Evolutionary conservation across 2,797 vertebrate species (phyloP).

Genomic region (Xiphorhynchus erythropygius): DNA sequence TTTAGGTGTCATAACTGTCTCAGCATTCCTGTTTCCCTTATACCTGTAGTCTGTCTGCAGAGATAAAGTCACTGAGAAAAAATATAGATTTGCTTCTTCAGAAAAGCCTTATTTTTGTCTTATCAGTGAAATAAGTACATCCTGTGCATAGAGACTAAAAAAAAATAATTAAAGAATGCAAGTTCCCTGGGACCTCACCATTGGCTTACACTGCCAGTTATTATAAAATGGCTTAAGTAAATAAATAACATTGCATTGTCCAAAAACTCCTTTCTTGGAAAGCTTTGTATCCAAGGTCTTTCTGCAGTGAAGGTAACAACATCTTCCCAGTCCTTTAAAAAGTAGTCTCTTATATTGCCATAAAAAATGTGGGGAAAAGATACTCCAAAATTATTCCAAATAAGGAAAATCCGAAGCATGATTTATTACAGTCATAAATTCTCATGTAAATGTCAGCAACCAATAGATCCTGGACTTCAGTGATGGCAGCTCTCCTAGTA

Average conservation of each 20-base stretch:
- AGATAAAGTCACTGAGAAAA: neutral
- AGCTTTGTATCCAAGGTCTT: neutral
- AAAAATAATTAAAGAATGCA: neutral
- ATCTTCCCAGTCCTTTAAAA: slow-evolving; percentile 1
- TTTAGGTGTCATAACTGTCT: neutral
- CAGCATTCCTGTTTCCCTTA: neutral
- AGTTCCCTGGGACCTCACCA: neutral
- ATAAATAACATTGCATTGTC: slow-evolving; percentile 26
- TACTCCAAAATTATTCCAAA: slow-evolving; percentile 29
- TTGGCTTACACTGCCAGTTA: neutral
- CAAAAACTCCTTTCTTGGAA: slow-evolving; percentile 32
- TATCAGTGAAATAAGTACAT: slow-evolving; percentile 27
- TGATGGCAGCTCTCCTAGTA: slow-evolving; percentile 18
- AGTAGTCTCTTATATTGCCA: neutral
- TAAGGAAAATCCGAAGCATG: slow-evolving; percentile 25
- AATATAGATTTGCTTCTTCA: neutral
- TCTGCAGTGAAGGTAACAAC: neutral
- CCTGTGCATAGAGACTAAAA: neutral
- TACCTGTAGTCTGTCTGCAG: slow-evolving; percentile 6
- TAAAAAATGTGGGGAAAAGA: neutral
- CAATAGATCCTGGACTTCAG: neutral
- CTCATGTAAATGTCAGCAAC: slow-evolving; percentile 43
- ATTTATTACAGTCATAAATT: slow-evolving; percentile 44
- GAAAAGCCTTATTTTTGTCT: slow-evolving; percentile 28
- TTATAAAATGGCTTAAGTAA: slow-evolving; percentile 63